Conservation (phyloP, 2,797 vertebrate genomes). For the Poeciliopsis gracilis region DNA sequence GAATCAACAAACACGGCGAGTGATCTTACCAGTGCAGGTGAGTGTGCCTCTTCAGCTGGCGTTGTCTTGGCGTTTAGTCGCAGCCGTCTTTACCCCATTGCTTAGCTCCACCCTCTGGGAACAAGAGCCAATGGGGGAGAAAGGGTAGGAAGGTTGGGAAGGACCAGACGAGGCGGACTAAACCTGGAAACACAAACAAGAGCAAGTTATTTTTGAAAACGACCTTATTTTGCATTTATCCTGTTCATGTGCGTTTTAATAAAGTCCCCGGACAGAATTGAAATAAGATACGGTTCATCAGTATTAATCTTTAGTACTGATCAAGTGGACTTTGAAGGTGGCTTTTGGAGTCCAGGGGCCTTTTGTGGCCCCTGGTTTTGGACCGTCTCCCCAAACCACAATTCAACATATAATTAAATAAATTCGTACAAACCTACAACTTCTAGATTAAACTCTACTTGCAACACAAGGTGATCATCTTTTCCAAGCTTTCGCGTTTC, state of each 20-base stretch:
- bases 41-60: slow-evolving; percentile 43
- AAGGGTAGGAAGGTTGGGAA: neutral
- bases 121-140: slow-evolving; percentile 36
- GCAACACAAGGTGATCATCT: no score
- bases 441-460: no score
- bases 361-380: no score
- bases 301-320: neutral
- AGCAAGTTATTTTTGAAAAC: neutral
- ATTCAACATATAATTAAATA: no score
- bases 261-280: neutral
- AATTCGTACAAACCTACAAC: no score
- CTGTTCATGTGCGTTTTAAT: neutral
- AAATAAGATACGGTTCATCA: neutral
- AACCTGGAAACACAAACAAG: slow-evolving; percentile 45
- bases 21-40: slow-evolving; percentile 63
- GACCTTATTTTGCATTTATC: neutral
- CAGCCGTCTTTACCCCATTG: slow-evolving; percentile 74
- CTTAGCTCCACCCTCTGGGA: slow-evolving; percentile 36
- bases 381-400: no score
- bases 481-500: no score
- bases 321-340: no score
- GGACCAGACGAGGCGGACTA: neutral
- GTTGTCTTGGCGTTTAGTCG: slow-evolving; percentile 33
- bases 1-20: neutral
- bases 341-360: no score